These are phyloP conservation scores for Coreius guichenoti DNA, from an alignment of 2,797 vertebrate genomes.

Conservation along the genomic window DNA sequence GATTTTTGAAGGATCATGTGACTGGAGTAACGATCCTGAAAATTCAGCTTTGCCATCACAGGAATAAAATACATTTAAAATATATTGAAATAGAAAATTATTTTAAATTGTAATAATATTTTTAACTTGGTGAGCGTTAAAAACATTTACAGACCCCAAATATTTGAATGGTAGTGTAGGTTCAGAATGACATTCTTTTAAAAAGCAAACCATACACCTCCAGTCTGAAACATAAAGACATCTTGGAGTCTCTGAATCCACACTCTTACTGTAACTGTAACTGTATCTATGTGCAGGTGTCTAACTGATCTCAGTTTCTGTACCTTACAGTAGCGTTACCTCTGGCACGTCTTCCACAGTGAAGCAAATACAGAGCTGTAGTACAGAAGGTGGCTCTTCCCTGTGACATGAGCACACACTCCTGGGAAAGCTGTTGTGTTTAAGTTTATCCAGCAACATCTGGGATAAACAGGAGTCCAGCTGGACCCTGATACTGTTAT, in stretches of 20 bases:
- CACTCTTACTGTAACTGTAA: conserved; percentile 18
- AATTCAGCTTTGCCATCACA: background rate
- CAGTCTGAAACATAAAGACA: background rate
- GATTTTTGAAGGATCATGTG: background rate
- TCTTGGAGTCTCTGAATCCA: background rate
- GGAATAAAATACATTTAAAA: background rate
- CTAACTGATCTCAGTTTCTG: background rate
- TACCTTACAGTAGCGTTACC: conserved; percentile 18
- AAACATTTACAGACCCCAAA: background rate
- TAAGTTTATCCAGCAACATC: conserved; percentile 15
- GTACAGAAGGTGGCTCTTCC: background rate
- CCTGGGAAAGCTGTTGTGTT: background rate
- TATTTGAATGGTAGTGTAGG: background rate
- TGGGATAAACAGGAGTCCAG: conserved; percentile 6
- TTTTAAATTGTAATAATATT: background rate
- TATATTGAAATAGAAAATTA: background rate
- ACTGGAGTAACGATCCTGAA: background rate
- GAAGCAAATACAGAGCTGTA: background rate
- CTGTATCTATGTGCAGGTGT: conserved; percentile 16
- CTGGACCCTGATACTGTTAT: conserved; percentile 32
- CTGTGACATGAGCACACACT: background rate
- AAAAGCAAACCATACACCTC: conserved; percentile 8
- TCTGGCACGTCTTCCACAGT: background rate
- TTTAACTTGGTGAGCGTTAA: background rate
- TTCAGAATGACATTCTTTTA: background rate